Evolutionary conservation across 1,140 invertebrate species (phyloP).

Genomic region (Aphidius ervi): DNA sequence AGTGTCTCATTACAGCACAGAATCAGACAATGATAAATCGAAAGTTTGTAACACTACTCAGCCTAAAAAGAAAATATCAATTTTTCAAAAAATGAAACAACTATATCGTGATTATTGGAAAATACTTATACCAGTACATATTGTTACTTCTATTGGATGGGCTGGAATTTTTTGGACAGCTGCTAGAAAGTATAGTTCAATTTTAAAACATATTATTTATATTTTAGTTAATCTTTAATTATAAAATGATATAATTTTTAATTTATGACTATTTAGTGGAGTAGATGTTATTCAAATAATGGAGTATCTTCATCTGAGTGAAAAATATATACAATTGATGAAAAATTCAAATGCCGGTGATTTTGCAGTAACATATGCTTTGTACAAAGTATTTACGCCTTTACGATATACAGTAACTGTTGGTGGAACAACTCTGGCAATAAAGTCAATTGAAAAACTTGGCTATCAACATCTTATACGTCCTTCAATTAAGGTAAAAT

Average conservation of each 20-base stretch:
- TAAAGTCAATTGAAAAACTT: slow-evolving; percentile 55
- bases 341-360: slow-evolving; percentile 78
- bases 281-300: slow-evolving; percentile 78
- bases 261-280: slow-evolving; percentile 62
- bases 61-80: slow-evolving; percentile 50
- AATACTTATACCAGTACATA: slow-evolving; percentile 84
- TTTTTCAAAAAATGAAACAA: slow-evolving; percentile 83
- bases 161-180: slow-evolving; percentile 79
- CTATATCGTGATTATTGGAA: slow-evolving; percentile 95
- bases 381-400: slow-evolving; percentile 90
- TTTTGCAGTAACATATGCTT: slow-evolving; percentile 79
- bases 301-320: slow-evolving; percentile 70
- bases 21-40: neutral
- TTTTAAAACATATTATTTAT: slow-evolving; percentile 7
- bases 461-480: slow-evolving; percentile 57
- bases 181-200: slow-evolving; percentile 70
- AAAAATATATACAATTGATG: slow-evolving; percentile 70
- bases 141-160: slow-evolving; percentile 82
- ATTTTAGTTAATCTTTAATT: neutral
- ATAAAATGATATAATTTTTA: slow-evolving; percentile 27
- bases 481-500: slow-evolving; percentile 16
- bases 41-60: no score
- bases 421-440: slow-evolving; percentile 62
- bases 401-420: slow-evolving; percentile 85
- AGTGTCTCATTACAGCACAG: slow-evolving; percentile 2